phyloP scores from a whole-genome alignment of 2,888 invertebrate species.

The Pheosia gnoma region DNA sequence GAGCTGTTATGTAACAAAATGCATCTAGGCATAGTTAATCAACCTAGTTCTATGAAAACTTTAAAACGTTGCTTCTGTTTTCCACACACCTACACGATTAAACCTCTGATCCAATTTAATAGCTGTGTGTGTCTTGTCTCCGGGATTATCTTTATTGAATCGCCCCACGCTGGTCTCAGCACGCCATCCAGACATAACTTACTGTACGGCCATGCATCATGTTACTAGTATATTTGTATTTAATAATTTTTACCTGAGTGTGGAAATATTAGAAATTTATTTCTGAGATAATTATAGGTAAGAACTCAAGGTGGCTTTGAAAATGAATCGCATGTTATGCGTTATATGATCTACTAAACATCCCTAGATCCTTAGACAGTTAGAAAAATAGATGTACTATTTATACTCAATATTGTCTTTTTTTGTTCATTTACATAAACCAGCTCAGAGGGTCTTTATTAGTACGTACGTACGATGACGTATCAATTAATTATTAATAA shows the following conservation, averaged over 20 bases:
- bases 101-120: constrained; percentile 30
- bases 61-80: neutral
- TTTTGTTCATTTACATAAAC: too few species aligned
- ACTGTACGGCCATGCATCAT: constrained; percentile 17
- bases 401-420: too few species aligned
- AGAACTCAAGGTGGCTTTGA: neutral
- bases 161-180: constrained; percentile 77
- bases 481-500: too few species aligned
- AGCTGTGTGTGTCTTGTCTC: constrained; percentile 50
- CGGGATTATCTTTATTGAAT: constrained; percentile 78
- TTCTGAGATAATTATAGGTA: neutral
- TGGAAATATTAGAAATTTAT: neutral
- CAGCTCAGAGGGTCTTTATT: too few species aligned
- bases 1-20: too few species aligned
- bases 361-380: too few species aligned
- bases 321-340: too few species aligned
- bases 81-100: constrained; percentile 14
- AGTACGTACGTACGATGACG: too few species aligned
- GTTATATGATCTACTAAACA: too few species aligned
- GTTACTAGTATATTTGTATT: neutral
- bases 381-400: too few species aligned
- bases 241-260: constrained; percentile 2
- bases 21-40: too few species aligned
- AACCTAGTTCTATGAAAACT: too few species aligned
- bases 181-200: constrained; percentile 48